Evolutionary conservation across 1,140 invertebrate species (phyloP), one percentile per base, ranked within the genome.

Genomic region (Trachelipus rathkii): DNA sequence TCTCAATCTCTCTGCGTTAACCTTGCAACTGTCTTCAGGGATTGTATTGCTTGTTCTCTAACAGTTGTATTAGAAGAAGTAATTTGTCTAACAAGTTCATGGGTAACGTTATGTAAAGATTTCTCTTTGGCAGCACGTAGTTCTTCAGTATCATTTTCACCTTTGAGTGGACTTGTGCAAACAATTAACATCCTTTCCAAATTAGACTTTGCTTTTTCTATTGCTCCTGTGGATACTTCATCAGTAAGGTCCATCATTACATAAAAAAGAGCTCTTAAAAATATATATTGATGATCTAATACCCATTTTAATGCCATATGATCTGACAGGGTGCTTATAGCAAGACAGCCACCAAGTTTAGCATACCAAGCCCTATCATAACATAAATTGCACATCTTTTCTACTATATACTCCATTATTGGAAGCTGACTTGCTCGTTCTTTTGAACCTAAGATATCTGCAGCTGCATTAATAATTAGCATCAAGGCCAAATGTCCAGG

Each of bases 281-380:
- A 97, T 1, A 91, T 89, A 83, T 95, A 96, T 78, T 97, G 90
- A 84, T 98, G 94, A 79, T 94, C 92, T 79, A 96, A 91, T 0
- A 98, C 91, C 94, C 96, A 98, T 82, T 92, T 91, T 0, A 92
- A 87, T 0, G 95, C 91, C 91, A 97, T 96, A 72, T 92, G 89
- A 83, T 97, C 95, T 82, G 95, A 93, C 80, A 98, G 88, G 83
- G 96, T 96, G 82, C 95, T 94, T 23, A 99, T 95, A 0, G 95
- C 95, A 81, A 95, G 91, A 83, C 97, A 98, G 0, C 97, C 97
- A 50, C 97, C 96, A 10, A 97, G 87, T 87, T 99, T 99, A 0
- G 95, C 92, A 85, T 98, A 99, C 97, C 97, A 99, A 0, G 97
- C 95, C 13, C 96, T 87, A 79, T 98, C 95, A 85, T 99, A 99